Evolutionary conservation across 2,888 invertebrate genomes (phyloP), one percentile per base, ranked within the genome.

Genomic region (Megamerina dolium): DNA sequence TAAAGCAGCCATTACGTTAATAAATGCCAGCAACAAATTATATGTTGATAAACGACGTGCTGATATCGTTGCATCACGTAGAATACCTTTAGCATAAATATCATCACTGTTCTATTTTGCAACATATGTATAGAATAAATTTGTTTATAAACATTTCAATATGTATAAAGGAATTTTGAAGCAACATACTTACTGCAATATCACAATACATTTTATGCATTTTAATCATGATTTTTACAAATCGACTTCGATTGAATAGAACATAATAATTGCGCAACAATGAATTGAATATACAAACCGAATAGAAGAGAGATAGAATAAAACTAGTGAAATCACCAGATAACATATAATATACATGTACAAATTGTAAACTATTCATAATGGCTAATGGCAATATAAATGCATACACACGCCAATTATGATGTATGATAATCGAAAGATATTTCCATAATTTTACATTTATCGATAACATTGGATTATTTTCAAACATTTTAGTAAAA

Each of bases 401-500:
- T 4, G 52, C 45, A 39, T n/a, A 5, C 20, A 31, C n/a, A 10
- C 6, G 57, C 65, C 66, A 68, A 45, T 51, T 58, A 39, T 41
- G 49, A 1, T 37, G 53, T 4, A 58, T 55, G 43, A 68, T 55
- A 5, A 69, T 55, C 3, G 59, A 60, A 33, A 61, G 49, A 37
- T 55, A 54, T 33, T 58, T 56, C 62, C 60, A 68, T 50, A 63
- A 52, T 40, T 59, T 58, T 34, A 67, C 59, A 47, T 68, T 66
- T 51, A 64, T 61, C 41, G 64, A 53, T 16, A 64, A 51, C 49
- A 66, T 56, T 23, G 63, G 59, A 47, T 60, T 55, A 43, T 57
- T 50, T 38, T 54, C 56, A 6, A 49, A n/a, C n/a, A n/a, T n/a
- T n/a, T n/a, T n/a, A n/a, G n/a, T n/a, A n/a, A n/a, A n/a, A n/a